These are phyloP conservation scores for Panthera uncia DNA, from an alignment of 2,113 vertebrate species.

Conservation along the genomic window DNA sequence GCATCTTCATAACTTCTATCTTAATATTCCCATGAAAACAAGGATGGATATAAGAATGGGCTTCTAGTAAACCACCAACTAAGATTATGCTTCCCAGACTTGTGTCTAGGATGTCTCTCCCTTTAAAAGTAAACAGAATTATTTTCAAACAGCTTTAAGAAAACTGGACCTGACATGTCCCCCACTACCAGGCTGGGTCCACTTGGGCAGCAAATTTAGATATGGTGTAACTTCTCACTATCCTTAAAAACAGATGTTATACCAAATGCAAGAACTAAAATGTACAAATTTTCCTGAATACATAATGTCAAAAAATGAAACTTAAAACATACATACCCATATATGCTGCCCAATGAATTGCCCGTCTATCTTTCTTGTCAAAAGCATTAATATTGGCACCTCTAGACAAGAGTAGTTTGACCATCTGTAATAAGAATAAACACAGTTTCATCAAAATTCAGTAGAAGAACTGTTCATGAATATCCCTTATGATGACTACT, in stretches of 20 bases:
- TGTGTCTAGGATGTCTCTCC: background rate
- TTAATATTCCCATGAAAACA: constrained; percentile 32
- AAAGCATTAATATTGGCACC: constrained; percentile 99
- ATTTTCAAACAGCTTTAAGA: constrained; percentile 26
- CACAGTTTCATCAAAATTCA: constrained; percentile 37
- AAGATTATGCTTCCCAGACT: background rate
- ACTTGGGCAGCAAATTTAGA: background rate
- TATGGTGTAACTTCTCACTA: background rate
- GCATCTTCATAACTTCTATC: background rate
- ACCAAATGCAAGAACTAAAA: constrained; percentile 35
- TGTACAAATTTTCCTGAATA: constrained; percentile 1
- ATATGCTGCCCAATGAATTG: constrained; percentile 99
- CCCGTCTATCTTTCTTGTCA: constrained; percentile 99
- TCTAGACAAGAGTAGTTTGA: constrained; percentile 96
- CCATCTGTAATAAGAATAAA: constrained; percentile 90
- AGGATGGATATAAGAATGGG: background rate
- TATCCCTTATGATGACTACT: background rate
- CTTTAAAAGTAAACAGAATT: constrained; percentile 4
- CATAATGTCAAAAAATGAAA: background rate
- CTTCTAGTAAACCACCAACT: background rate
- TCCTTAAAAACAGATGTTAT: background rate
- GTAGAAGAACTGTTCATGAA: background rate
- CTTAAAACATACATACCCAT: constrained; percentile 91
- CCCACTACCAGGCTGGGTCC: background rate
- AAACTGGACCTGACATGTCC: background rate